Conservation (phyloP, 2,888 invertebrate genomes). For the Limnephilus lunatus region DNA sequence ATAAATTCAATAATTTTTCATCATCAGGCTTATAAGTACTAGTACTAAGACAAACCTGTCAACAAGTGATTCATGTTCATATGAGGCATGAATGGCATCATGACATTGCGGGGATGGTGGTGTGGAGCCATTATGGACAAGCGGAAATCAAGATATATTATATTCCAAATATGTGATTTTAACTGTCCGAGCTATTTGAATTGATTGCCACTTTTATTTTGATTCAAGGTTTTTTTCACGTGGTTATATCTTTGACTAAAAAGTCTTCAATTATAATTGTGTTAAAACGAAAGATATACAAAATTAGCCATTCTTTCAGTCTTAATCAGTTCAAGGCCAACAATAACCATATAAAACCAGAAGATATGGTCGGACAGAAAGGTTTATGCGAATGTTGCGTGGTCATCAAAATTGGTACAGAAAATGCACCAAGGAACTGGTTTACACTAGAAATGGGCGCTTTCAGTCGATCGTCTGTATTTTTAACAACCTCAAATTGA, state of each 20-base stretch:
- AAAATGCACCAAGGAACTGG: too few relatives aligned
- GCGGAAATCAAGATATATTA: too few relatives aligned
- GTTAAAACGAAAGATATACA: background rate
- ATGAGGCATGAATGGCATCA: constrained; percentile 84
- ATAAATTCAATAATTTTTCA: background rate
- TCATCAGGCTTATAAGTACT: background rate
- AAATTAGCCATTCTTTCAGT: background rate
- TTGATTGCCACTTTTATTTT: background rate
- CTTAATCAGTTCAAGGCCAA: background rate
- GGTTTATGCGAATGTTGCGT: background rate
- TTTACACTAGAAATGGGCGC: too few relatives aligned
- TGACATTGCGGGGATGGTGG: constrained; percentile 70
- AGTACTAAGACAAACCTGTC: constrained; percentile 71
- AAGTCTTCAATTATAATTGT: background rate
- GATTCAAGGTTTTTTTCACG: background rate
- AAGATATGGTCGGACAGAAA: background rate
- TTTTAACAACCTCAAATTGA: too few relatives aligned
- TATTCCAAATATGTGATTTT: too few relatives aligned
- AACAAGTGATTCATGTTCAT: constrained; percentile 81
- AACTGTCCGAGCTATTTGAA: too few relatives aligned
- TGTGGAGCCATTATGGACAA: constrained; percentile 65
- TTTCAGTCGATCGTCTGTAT: too few relatives aligned
- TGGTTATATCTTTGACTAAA: background rate
- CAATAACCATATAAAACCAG: background rate
- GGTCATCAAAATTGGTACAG: background rate